Conservation (phyloP, 2,888 invertebrate species). For the Ceraclea dissimilis region DNA sequence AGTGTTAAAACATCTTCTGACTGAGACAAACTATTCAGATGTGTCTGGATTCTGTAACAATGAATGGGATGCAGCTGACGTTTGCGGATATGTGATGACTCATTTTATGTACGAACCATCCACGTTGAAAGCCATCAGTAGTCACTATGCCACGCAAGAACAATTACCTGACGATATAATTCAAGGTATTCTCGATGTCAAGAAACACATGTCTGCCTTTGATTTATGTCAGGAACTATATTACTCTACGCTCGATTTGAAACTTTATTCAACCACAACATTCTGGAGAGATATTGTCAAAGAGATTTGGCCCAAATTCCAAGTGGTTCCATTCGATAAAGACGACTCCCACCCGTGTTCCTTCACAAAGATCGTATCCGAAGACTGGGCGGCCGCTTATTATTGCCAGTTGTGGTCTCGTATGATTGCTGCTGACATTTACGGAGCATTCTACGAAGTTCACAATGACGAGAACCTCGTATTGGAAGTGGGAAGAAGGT, state of each 20-base stretch:
- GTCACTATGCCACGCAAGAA: slow-evolving; percentile 68
- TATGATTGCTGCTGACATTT: slow-evolving; percentile 87
- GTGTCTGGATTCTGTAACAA: slow-evolving; percentile 79
- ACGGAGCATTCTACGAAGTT: slow-evolving; percentile 73
- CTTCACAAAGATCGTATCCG: slow-evolving; percentile 74
- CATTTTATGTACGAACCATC: slow-evolving; percentile 68
- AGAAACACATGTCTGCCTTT: slow-evolving; percentile 70
- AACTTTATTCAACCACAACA: slow-evolving; percentile 64
- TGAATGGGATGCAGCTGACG: slow-evolving; percentile 89
- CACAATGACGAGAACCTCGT: slow-evolving; percentile 45
- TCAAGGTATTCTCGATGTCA: slow-evolving; percentile 53
- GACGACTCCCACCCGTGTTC: slow-evolving; percentile 81
- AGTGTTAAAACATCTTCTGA: slow-evolving; percentile 77
- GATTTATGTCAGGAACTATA: slow-evolving; percentile 78
- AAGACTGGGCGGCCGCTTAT: slow-evolving; percentile 79
- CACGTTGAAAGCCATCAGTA: slow-evolving; percentile 55
- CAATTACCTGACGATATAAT: slow-evolving; percentile 59
- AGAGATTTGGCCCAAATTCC: slow-evolving; percentile 73
- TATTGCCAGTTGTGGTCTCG: slow-evolving; percentile 80
- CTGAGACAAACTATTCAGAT: slow-evolving; percentile 74
- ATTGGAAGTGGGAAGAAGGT: slow-evolving; percentile 58
- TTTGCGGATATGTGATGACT: slow-evolving; percentile 75
- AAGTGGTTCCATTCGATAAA: slow-evolving; percentile 66
- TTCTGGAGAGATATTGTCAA: slow-evolving; percentile 80
- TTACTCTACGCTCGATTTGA: slow-evolving; percentile 72